Evolutionary conservation across 1,140 invertebrate species (phyloP), one percentile per base, ranked within the genome.

Genomic region (Archegozetes longisetosus): DNA sequence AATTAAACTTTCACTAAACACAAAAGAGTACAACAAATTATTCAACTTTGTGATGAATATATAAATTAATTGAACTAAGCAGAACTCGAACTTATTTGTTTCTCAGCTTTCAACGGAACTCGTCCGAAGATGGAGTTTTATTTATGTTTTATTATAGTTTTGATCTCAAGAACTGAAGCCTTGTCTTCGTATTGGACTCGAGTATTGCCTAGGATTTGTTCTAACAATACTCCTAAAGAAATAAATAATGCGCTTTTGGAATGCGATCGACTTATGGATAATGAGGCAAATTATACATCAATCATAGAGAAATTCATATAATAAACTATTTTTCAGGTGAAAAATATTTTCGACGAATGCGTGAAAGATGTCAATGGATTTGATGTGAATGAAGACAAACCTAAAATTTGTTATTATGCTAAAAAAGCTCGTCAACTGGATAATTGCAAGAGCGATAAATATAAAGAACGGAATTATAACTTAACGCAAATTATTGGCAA

Each of bases 191-290:
- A 58, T 53, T 58, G 57, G 57, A 50, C 57, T 1, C 57, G 24
- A 20, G 49, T 58, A 32, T 6, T 58, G 2, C 47, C 57, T 2
- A 50, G 13, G 12, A 6, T 58, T 22, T 58, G 57, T 25, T 50
- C 57, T 13, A 9, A 40, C 1, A 58, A 27, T 24, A 23, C 49
- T 23, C 49, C 57, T 1, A 1, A 3, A 1, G 26, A 51, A 14
- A 25, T 58, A 46, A 50, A 40, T 17, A 13, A 27, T 20, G 57
- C 46, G 22, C 49, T 58, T 14, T 53, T 58, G 13, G 24, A 13
- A 20, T 58, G 57, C 47, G 57, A 58, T 46, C 20, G 20, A 32
- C 22, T 58, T 2, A 58, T 58, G 57, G 57, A 58, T 51, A 12
- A 27, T 27, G 17, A 58, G 23, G 57, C 47, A 54, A 17, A 27